Evolutionary conservation across 2,797 vertebrate species (phyloP).

Genomic region (Macropodus opercularis): DNA sequence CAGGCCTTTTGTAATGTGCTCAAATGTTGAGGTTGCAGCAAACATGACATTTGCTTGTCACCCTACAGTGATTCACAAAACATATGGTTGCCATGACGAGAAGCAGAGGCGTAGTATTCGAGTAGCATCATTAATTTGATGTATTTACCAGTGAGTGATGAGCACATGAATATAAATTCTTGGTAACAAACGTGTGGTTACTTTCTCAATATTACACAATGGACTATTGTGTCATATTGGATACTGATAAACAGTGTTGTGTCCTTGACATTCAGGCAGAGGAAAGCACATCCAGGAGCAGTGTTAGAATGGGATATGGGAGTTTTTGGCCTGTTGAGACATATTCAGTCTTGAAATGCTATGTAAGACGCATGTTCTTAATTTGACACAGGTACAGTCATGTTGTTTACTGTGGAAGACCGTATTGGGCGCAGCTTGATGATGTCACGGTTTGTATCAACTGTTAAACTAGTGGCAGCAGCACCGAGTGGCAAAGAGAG

Average conservation of each 20-base stretch:
- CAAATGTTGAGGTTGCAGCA: background rate
- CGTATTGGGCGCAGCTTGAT: slow-evolving; percentile 63
- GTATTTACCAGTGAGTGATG: background rate
- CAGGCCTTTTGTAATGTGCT: background rate
- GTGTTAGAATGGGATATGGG: background rate
- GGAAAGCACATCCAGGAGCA: slow-evolving; percentile 1
- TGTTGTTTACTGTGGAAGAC: slow-evolving; percentile 40
- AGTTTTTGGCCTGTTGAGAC: slow-evolving; percentile 7
- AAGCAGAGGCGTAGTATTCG: too few species aligned
- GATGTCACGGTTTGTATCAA: slow-evolving; percentile 70
- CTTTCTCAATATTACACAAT: slow-evolving; percentile 2
- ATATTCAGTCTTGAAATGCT: slow-evolving; percentile 7
- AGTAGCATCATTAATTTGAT: too few species aligned
- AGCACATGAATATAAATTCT: background rate
- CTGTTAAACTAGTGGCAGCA: slow-evolving; percentile 54
- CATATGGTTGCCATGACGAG: too few species aligned
- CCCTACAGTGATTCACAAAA: background rate
- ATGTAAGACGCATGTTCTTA: background rate
- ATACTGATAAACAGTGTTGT: slow-evolving; percentile 3
- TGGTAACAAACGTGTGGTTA: background rate
- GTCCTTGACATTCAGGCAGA: slow-evolving; percentile 1
- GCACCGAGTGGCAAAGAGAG: slow-evolving; percentile 51
- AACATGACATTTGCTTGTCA: background rate
- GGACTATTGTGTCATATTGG: slow-evolving; percentile 11
- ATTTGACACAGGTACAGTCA: slow-evolving; percentile 34